phyloP scores from a whole-genome alignment of 2,113 vertebrate species.

The Heterotis niloticus region DNA sequence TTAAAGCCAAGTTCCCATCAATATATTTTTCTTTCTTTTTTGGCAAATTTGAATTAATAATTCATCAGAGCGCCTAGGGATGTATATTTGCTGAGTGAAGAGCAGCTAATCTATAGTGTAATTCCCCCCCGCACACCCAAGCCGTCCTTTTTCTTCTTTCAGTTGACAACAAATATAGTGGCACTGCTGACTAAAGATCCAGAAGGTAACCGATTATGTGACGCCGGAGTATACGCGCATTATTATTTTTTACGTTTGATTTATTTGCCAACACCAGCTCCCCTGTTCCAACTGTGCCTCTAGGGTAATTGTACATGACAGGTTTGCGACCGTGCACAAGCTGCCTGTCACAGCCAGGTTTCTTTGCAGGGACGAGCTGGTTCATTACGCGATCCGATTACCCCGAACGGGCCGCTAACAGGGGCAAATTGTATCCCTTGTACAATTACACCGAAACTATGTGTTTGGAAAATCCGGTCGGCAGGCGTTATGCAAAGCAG shows the following conservation, averaged over 20 bases:
- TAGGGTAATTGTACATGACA: conserved; percentile 49
- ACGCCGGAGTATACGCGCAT: conserved; percentile 30
- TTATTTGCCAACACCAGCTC: conserved; percentile 41
- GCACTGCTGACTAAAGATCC: conserved; percentile 52
- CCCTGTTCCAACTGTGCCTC: conserved; percentile 28
- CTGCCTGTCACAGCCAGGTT: conserved; percentile 40
- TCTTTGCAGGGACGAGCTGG: conserved; percentile 7
- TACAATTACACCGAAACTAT: not conserved
- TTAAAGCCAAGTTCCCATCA: conserved; percentile 68
- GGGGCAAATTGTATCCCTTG: not conserved
- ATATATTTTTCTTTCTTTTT: conserved; percentile 69
- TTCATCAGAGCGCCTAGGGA: conserved; percentile 71
- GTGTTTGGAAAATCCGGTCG: not conserved
- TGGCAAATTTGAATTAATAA: conserved; percentile 81
- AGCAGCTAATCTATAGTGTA: conserved; percentile 78
- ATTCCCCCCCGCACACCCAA: conserved; percentile 33
- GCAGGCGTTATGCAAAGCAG: conserved; percentile 12
- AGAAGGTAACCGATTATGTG: conserved; percentile 30
- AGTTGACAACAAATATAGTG: conserved; percentile 14
- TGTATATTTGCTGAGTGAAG: conserved; percentile 74
- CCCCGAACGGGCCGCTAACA: not conserved
- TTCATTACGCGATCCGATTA: conserved; percentile 1
- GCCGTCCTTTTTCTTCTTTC: conserved; percentile 21
- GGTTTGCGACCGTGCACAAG: conserved; percentile 42
- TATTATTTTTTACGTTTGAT: conserved; percentile 47